Evolutionary conservation across 2,888 invertebrate species (phyloP).

Genomic region (Pseudococcus longispinus): DNA sequence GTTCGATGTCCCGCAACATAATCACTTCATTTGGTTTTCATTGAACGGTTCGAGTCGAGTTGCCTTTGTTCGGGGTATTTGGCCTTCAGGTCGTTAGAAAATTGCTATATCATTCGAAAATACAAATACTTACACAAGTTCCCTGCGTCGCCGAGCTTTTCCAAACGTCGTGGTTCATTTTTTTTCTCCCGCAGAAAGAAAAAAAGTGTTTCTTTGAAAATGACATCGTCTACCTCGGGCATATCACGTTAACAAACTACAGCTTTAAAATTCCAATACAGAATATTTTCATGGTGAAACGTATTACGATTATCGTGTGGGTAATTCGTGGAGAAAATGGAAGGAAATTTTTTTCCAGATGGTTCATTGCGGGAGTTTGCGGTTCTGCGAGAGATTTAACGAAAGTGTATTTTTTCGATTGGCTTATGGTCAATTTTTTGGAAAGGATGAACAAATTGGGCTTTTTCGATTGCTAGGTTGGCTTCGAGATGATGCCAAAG

Average conservation of each 20-base stretch:
- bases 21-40: slow-evolving; percentile 18
- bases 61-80: neutral
- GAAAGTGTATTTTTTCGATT: neutral
- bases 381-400: neutral
- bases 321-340: neutral
- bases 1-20: slow-evolving; percentile 14
- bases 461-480: too few species aligned
- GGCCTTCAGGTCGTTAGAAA: slow-evolving; percentile 17
- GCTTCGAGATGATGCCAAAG: too few species aligned
- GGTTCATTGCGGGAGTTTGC: neutral
- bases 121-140: neutral
- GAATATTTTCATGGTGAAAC: neutral
- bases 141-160: neutral
- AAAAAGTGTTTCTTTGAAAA: neutral
- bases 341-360: neutral
- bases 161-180: neutral
- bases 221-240: neutral
- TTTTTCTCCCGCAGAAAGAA: neutral
- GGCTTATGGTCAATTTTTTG: too few species aligned
- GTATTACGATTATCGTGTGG: neutral
- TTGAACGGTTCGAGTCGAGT: neutral
- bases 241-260: neutral
- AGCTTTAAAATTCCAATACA: neutral
- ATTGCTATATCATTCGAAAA: slow-evolving; percentile 13
- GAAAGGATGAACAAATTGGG: too few species aligned